These are phyloP conservation scores for Menura novaehollandiae DNA, from an alignment of 2,113 vertebrate genomes.

Conservation along the genomic window DNA sequence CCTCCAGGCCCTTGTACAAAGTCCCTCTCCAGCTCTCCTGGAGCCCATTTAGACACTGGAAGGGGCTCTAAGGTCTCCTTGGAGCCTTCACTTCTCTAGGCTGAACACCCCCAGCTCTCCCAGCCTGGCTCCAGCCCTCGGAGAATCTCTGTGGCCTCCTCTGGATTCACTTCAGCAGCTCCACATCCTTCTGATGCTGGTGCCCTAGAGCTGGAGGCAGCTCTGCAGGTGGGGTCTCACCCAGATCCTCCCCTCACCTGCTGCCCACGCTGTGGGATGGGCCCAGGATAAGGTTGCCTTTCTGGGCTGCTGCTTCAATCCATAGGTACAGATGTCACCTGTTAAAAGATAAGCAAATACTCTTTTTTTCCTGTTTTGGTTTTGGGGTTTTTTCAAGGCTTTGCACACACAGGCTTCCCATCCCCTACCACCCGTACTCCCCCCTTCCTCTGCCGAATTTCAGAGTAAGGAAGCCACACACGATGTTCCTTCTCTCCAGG, in stretches of 20 bases:
- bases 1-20: neutral
- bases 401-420: neutral
- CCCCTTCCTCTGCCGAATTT: neutral
- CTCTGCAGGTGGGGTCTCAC: neutral
- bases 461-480: neutral
- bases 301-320: neutral
- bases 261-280: neutral
- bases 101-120: neutral
- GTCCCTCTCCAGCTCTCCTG: neutral
- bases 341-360: neutral
- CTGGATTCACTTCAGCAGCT: neutral
- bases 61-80: neutral
- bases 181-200: neutral
- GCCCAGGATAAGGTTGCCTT: neutral
- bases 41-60: neutral
- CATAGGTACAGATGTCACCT: neutral
- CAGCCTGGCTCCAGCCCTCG: neutral
- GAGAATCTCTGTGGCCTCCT: accelerated
- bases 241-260: neutral
- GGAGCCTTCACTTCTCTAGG: neutral
- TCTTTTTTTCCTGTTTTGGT: neutral
- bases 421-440: neutral
- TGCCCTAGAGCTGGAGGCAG: neutral
- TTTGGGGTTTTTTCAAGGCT: neutral
- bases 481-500: neutral